phyloP scores from a whole-genome alignment of 2,797 vertebrate species.

The Pipistrellus pygmaeus region DNA sequence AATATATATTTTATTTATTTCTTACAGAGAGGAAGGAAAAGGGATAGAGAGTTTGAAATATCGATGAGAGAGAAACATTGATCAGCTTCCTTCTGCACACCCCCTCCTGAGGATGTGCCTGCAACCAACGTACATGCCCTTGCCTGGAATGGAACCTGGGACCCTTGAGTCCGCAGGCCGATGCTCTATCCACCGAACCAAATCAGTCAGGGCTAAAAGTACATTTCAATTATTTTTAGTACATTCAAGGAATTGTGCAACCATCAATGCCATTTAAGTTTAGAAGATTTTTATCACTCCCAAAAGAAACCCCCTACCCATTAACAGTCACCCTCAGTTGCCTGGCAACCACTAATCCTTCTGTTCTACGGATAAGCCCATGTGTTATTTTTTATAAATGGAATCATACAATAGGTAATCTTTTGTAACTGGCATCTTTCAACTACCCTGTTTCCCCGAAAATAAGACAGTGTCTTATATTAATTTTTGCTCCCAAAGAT shows the following conservation, averaged over 20 bases:
- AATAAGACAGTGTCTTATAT: too few relatives aligned
- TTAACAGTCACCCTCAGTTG: neutral
- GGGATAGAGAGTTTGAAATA: too few relatives aligned
- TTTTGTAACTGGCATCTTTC: neutral
- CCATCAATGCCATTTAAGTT: neutral
- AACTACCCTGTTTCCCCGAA: neutral
- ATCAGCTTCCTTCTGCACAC: too few relatives aligned
- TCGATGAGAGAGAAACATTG: too few relatives aligned
- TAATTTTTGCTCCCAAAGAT: too few relatives aligned
- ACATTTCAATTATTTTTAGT: neutral
- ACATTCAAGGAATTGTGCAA: neutral
- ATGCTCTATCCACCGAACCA: too few relatives aligned
- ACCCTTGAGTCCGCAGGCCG: too few relatives aligned
- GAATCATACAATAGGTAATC: neutral
- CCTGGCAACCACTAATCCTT: neutral
- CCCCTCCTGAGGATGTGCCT: too few relatives aligned
- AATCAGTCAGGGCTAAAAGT: neutral
- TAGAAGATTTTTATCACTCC: neutral
- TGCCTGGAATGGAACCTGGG: too few relatives aligned
- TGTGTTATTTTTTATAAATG: neutral
- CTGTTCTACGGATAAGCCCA: neutral
- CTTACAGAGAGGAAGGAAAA: too few relatives aligned
- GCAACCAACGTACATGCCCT: too few relatives aligned
- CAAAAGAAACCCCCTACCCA: neutral
- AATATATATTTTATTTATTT: too few relatives aligned